Evolutionary conservation across 1,140 invertebrate species (phyloP).

Genomic region (Leptopilina boulardi): DNA sequence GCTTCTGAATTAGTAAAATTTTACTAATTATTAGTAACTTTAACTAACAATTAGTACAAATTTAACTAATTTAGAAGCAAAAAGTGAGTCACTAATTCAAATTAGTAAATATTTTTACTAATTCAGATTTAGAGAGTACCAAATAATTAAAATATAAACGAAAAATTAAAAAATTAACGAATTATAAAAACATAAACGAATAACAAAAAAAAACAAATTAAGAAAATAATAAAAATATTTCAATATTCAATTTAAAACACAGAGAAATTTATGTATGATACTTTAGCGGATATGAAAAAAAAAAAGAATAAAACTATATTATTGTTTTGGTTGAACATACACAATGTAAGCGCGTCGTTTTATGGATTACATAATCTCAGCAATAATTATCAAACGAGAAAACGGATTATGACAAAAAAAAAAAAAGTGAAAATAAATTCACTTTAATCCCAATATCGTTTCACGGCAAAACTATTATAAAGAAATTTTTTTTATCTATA

Average conservation of each 20-base stretch:
- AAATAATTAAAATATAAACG: too few relatives aligned
- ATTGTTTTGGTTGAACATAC: neutral
- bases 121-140: too few relatives aligned
- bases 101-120: too few relatives aligned
- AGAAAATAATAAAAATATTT: neutral
- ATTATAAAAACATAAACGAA: neutral
- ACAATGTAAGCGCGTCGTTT: neutral
- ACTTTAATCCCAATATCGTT: conserved; percentile 33
- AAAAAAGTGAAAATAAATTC: neutral
- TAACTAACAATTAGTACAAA: too few relatives aligned
- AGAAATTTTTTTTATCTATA: neutral
- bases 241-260: neutral
- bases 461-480: neutral
- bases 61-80: too few relatives aligned
- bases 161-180: too few relatives aligned
- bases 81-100: too few relatives aligned
- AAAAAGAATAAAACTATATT: neutral
- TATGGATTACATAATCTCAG: conserved; percentile 17
- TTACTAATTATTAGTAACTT: too few relatives aligned
- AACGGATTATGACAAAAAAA: conserved; percentile 22
- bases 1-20: too few relatives aligned
- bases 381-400: conserved; percentile 34
- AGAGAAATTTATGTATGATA: neutral
- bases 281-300: neutral
- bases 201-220: neutral